Evolutionary conservation across 92 coral and sea anemone species (phyloP), one percentile per base, ranked within the genome.

Genomic region (Pocillopora grandis): DNA sequence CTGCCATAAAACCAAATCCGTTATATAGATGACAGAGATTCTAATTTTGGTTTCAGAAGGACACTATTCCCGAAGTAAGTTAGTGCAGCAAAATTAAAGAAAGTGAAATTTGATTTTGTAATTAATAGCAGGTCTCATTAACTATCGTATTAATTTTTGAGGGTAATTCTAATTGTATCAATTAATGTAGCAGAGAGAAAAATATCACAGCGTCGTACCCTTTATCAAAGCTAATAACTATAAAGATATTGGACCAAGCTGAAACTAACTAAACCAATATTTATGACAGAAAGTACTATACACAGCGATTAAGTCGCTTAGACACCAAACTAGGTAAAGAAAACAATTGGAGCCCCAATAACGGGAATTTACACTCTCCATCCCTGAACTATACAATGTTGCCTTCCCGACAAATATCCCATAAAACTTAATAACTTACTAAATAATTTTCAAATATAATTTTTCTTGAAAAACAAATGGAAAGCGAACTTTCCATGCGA

Each of bases 401-500:
- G 75, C 83, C 77, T 57, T 12, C 15, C 85, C 76, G 33, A 58
- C 58, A 58, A 37, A 80, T 68, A 18, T 36, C 37, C 42, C 21
- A 56, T 42, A 66, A 69, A 71, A 37, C 65, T 42, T 12, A 42
- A 33, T 75, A 76, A 67, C 33, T 12, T 76, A 60, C 21, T 80
- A 70, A 58, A 71, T 80, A 58, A 70, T 80, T 80, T 59, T 80
- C 36, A 52, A 11, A 58, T 78, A 66, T 68, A 23, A 56, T 69
- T 80, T 80, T 71, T 58, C 71, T 80, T 56, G 79, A 21, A 59
- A 76, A 76, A 58, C 68, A 71, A 80, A 80, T 57, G 68, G 67
- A 70, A 80, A 80, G 35, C 76, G 42, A 42, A 69, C 59, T 70
- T 59, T 15, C 77, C 76, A n/a, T 18, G 42, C 31, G 68, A 36